Percentiles rank a stretch among this genome's conserved stretches.
These are phyloP conservation scores for Rousettus leschenaultii DNA, from an alignment of 2,113 vertebrate genomes.

Conservation along the genomic window DNA sequence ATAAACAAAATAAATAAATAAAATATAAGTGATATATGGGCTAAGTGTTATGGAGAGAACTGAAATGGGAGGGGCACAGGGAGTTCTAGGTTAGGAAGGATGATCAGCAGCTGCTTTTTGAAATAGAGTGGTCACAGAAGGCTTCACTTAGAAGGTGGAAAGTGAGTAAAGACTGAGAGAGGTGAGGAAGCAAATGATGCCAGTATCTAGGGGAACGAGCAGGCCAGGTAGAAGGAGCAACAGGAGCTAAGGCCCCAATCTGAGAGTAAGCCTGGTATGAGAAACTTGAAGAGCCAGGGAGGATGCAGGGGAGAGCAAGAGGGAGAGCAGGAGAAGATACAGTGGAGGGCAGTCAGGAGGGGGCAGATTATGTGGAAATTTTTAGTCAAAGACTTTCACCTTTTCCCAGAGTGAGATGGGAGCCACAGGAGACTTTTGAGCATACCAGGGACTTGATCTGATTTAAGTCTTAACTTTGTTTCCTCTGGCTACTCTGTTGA, in stretches of 20 bases:
- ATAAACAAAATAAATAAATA: background rate
- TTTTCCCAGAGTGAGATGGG: background rate
- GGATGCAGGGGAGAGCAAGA: background rate
- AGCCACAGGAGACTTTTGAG: background rate
- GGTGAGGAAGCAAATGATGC: background rate
- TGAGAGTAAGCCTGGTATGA: background rate
- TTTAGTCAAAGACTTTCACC: rapidly evolving
- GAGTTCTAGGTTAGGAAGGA: background rate
- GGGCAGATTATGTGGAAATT: too few relatives aligned
- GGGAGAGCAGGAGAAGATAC: background rate
- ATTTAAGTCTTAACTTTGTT: background rate
- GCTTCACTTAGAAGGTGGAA: background rate
- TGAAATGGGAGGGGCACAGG: too few relatives aligned
- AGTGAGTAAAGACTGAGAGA: background rate
- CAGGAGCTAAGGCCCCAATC: background rate
- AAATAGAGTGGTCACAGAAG: background rate
- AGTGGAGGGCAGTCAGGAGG: too few relatives aligned
- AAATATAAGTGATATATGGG: background rate
- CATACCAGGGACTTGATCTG: background rate
- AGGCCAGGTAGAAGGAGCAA: background rate
- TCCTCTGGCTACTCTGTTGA: background rate
- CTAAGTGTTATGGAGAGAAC: background rate
- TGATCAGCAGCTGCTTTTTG: background rate
- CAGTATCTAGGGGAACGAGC: background rate
- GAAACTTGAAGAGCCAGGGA: background rate